These are phyloP conservation scores for Quadroppia sp. DNA, from an alignment of 2,888 invertebrate species.

Conservation along the genomic window DNA sequence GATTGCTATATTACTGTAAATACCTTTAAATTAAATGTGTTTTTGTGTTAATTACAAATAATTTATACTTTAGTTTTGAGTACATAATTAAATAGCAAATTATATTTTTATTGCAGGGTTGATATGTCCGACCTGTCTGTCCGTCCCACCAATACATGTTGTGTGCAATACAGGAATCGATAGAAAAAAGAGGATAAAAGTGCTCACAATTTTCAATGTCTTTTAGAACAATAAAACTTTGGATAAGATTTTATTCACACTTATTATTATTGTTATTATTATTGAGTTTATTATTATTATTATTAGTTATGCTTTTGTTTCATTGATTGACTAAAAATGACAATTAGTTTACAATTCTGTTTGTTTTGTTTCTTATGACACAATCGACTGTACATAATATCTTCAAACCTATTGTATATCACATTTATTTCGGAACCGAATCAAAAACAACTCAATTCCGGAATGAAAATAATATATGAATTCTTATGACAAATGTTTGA, in stretches of 20 bases:
- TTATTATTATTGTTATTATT: background rate
- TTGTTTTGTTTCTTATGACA: too few relatives aligned
- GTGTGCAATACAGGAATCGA: background rate
- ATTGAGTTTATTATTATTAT: background rate
- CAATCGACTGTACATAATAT: background rate
- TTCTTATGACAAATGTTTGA: constrained; percentile 1
- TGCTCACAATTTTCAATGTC: background rate
- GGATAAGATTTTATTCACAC: background rate
- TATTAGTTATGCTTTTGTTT: background rate
- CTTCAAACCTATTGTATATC: background rate
- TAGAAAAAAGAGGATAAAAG: background rate
- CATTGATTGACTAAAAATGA: background rate
- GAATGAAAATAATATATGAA: constrained; percentile 4
- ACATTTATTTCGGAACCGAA: background rate
- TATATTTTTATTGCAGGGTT: background rate
- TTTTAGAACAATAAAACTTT: background rate
- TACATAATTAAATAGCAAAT: constrained; percentile 15
- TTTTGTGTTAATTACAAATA: constrained; percentile 5
- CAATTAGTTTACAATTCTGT: background rate
- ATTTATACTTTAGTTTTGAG: constrained; percentile 15
- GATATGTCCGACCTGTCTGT: constrained; percentile 31
- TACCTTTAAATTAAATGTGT: background rate
- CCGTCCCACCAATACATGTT: background rate
- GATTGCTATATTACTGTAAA: background rate
- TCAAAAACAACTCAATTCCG: background rate